Evolutionary conservation across 2,888 invertebrate species (phyloP).

Genomic region (Drosophila ochracea): DNA sequence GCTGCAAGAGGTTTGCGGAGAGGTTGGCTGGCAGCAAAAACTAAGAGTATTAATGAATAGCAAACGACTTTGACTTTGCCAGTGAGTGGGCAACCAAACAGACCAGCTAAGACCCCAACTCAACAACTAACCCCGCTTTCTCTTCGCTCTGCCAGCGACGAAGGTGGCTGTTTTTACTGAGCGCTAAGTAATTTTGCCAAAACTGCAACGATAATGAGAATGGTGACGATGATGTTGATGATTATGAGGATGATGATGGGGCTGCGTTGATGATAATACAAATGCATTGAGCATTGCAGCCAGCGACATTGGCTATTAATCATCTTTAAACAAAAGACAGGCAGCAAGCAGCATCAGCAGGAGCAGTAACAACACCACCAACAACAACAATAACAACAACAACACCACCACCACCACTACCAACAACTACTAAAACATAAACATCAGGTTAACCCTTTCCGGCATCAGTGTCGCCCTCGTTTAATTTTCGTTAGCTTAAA

Average conservation of each 20-base stretch:
- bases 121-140: neutral
- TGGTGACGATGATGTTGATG: slow-evolving; percentile 8
- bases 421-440: slow-evolving; percentile 75
- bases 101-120: slow-evolving; percentile 24
- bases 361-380: slow-evolving; percentile 35
- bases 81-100: slow-evolving; percentile 53
- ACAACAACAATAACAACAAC: slow-evolving; percentile 21
- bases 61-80: slow-evolving; percentile 78
- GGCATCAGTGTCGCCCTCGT: slow-evolving; percentile 50
- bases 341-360: slow-evolving; percentile 50
- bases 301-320: slow-evolving; percentile 82
- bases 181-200: slow-evolving; percentile 72
- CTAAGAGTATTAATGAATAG: slow-evolving; percentile 81
- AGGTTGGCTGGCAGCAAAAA: slow-evolving; percentile 48
- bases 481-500: slow-evolving; percentile 65
- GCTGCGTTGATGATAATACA: slow-evolving; percentile 72
- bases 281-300: slow-evolving; percentile 76
- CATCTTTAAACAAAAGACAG: slow-evolving; percentile 82
- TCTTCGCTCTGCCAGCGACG: neutral
- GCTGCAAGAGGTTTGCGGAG: neutral
- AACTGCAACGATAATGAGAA: slow-evolving; percentile 37
- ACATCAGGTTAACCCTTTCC: slow-evolving; percentile 81
- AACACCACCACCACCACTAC: slow-evolving; percentile 10
- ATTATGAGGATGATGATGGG: slow-evolving; percentile 31
- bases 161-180: slow-evolving; percentile 61